Percentiles rank a stretch among this genome's conserved stretches.
Conservation (phyloP, 2,888 invertebrate species). For the Cyclophora punctaria region DNA sequence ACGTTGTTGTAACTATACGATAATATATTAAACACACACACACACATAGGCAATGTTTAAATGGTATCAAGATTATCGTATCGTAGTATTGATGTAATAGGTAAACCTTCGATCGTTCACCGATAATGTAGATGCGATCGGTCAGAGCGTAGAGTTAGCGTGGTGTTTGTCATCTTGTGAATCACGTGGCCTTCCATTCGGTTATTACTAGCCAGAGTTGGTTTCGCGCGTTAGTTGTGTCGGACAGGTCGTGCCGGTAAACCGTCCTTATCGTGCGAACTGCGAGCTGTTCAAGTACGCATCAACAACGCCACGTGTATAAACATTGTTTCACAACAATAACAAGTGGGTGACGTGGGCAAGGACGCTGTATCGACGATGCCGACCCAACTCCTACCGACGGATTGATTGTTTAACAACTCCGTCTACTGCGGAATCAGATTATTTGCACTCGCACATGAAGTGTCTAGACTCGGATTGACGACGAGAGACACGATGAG, state of each 20-base stretch:
- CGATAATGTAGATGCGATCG: constrained; percentile 44
- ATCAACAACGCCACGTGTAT: constrained; percentile 66
- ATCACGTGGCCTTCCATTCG: constrained; percentile 67
- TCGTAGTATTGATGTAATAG: no score
- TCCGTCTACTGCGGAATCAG: constrained; percentile 28
- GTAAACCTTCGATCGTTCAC: constrained; percentile 26
- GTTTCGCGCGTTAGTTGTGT: constrained; percentile 63
- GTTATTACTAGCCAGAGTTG: constrained; percentile 53
- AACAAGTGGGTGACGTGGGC: constrained; percentile 59
- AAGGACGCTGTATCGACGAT: constrained; percentile 50
- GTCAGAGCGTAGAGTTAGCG: constrained; percentile 42
- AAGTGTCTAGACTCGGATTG: no score
- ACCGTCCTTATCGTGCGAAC: constrained; percentile 54
- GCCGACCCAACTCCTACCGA: constrained; percentile 30
- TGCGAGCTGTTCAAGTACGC: constrained; percentile 39
- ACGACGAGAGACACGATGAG: constrained; percentile 26
- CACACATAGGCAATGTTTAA: no score
- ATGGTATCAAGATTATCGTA: no score
- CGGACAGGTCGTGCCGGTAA: constrained; percentile 54
- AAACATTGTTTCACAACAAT: constrained; percentile 72
- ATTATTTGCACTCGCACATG: constrained; percentile 10
- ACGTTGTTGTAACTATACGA: no score
- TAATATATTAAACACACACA: no score
- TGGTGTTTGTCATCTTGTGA: constrained; percentile 64
- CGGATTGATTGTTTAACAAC: constrained; percentile 35